Evolutionary conservation across 2,797 vertebrate species (phyloP).

Genomic region (Pangasius krempfi): DNA sequence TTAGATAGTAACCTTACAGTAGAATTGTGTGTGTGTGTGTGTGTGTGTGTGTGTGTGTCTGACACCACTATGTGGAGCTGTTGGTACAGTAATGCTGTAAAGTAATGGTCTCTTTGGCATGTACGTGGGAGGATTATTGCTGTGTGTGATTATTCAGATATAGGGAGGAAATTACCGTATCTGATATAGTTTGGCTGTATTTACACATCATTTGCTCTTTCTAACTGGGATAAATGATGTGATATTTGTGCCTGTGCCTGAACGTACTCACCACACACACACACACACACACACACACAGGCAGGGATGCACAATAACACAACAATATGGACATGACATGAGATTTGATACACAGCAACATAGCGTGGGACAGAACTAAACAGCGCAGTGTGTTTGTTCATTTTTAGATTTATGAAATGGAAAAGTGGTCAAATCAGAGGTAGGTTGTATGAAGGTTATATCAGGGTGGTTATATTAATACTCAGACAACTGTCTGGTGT

Average conservation of each 20-base stretch:
- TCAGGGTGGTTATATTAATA: not conserved
- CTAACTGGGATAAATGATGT: conserved; percentile 49
- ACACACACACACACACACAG: not conserved
- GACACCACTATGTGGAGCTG: conserved; percentile 47
- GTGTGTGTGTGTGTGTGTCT: not conserved
- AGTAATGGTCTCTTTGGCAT: not conserved
- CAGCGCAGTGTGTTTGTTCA: not conserved
- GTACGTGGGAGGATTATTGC: conserved; percentile 9
- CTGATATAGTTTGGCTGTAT: conserved; percentile 11
- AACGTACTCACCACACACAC: conserved; percentile 32
- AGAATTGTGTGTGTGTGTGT: not conserved
- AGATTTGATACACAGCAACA: not conserved
- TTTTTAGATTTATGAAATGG: not conserved
- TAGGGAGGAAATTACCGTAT: conserved; percentile 49
- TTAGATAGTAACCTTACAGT: not conserved
- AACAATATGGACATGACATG: not conserved
- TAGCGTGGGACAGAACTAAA: not conserved
- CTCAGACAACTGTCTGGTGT: not conserved
- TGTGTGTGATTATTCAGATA: conserved; percentile 33
- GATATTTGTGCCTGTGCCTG: conserved; percentile 22
- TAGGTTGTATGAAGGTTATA: not conserved
- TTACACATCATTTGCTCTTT: conserved; percentile 46
- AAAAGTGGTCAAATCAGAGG: not conserved
- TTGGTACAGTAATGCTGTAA: conserved; percentile 25
- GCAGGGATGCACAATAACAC: not conserved